A percentile compares a stretch with the other conserved stretches of the same genome.
phyloP scores from a whole-genome alignment of 2,113 vertebrate species.

The Phoenicopterus ruber region DNA sequence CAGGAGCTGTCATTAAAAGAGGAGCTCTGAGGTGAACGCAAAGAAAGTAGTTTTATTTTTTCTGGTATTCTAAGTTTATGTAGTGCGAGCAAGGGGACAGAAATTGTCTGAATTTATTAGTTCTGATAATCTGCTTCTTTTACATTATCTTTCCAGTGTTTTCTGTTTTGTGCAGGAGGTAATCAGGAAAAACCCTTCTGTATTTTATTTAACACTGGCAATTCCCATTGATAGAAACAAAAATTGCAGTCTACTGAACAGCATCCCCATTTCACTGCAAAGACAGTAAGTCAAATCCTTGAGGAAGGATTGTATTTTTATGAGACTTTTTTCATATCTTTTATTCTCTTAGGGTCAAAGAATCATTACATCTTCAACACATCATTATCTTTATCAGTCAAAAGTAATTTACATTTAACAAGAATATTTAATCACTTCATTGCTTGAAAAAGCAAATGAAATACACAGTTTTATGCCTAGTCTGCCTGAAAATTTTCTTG shows the following conservation, averaged over 20 bases:
- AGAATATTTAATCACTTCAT: slow-evolving; percentile 31
- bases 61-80: background rate
- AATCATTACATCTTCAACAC: background rate
- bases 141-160: background rate
- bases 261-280: background rate
- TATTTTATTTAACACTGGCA: background rate
- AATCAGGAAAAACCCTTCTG: background rate
- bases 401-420: slow-evolving; percentile 36
- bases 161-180: background rate
- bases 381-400: background rate
- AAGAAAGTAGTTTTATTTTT: background rate
- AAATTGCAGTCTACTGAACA: background rate
- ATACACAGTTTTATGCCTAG: background rate
- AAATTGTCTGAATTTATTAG: background rate
- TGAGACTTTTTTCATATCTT: background rate
- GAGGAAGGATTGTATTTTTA: background rate
- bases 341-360: slow-evolving; percentile 5
- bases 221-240: background rate
- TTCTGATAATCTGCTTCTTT: background rate
- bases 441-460: slow-evolving; percentile 15
- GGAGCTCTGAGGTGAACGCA: background rate
- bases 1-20: background rate
- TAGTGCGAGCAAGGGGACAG: background rate
- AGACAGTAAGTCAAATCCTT: background rate
- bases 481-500: slow-evolving; percentile 9